These are phyloP conservation scores for Nautilus pompilius DNA, from an alignment of 1,140 invertebrate genomes.

Conservation along the genomic window DNA sequence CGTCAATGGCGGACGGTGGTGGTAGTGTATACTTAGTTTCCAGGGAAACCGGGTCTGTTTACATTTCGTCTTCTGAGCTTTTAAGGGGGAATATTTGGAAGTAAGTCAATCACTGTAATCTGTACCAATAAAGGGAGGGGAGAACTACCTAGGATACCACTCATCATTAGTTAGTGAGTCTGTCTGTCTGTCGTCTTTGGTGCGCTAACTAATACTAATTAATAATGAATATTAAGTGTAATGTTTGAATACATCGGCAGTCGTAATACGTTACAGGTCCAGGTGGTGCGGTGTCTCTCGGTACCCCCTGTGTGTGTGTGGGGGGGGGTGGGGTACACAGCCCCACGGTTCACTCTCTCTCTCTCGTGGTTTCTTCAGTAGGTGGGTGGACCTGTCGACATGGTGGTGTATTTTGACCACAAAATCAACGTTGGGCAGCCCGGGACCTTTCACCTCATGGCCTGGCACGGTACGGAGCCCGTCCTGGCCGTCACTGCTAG, in stretches of 20 bases:
- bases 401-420: conserved; percentile 55
- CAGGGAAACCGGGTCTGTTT: too few relatives aligned
- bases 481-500: conserved; percentile 76
- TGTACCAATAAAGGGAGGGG: too few relatives aligned
- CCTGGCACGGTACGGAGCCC: conserved; percentile 76
- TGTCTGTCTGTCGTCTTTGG: too few relatives aligned
- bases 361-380: background rate
- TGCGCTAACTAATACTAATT: too few relatives aligned
- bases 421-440: conserved; percentile 36
- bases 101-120: too few relatives aligned
- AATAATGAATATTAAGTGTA: too few relatives aligned
- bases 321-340: background rate
- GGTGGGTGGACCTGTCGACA: conserved; percentile 11
- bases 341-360: background rate
- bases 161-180: too few relatives aligned
- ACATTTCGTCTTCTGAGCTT: too few relatives aligned
- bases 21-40: too few relatives aligned
- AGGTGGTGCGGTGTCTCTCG: conserved; percentile 11
- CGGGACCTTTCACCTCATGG: conserved; percentile 63
- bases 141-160: too few relatives aligned
- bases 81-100: too few relatives aligned
- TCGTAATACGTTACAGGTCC: conserved; percentile 14
- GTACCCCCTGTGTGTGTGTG: background rate
- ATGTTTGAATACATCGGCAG: conserved; percentile 12
- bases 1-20: too few relatives aligned